A percentile compares a stretch with the other conserved stretches of the same genome.
Evolutionary conservation across 2,797 vertebrate genomes (phyloP).

Genomic region (Enteromius viviparus): DNA sequence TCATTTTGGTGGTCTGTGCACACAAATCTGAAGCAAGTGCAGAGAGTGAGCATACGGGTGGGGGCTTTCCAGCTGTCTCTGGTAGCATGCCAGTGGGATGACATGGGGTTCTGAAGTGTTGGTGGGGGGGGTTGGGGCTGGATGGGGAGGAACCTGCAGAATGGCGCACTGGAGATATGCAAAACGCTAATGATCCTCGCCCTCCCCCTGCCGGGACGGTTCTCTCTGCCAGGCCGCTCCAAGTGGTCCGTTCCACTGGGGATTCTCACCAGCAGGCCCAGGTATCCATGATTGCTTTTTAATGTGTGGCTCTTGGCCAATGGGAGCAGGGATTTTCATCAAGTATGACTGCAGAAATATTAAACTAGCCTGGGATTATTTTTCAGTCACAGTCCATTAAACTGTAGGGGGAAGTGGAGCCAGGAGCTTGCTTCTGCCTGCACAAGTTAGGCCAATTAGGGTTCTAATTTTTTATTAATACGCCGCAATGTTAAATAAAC

Average conservation of each 20-base stretch:
- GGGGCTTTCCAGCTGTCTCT: constrained; percentile 72
- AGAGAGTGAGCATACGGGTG: constrained; percentile 11
- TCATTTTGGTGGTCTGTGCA: constrained; percentile 58
- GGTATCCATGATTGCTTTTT: constrained; percentile 68
- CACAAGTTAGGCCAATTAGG: constrained; percentile 67
- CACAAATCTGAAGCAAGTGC: constrained; percentile 68
- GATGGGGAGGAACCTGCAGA: constrained; percentile 51
- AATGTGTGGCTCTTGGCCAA: constrained; percentile 68
- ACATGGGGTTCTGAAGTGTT: constrained; percentile 41
- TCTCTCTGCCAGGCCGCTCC: constrained; percentile 58
- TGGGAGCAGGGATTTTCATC: constrained; percentile 63
- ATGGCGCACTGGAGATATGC: constrained; percentile 56
- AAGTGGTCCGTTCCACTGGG: constrained; percentile 61
- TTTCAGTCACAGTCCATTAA: constrained; percentile 68
- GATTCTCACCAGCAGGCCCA: constrained; percentile 66
- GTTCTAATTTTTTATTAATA: constrained; percentile 67
- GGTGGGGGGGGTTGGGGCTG: constrained; percentile 9
- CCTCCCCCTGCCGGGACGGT: constrained; percentile 51
- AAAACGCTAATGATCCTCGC: constrained; percentile 60
- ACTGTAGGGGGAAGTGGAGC: constrained; percentile 58
- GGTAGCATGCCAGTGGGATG: constrained; percentile 65
- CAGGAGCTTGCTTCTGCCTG: constrained; percentile 61
- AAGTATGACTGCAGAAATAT: constrained; percentile 68
- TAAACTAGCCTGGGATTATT: constrained; percentile 66
- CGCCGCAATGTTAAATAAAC: constrained; percentile 70